A percentile compares a stretch with the other conserved stretches of the same genome.
These are phyloP conservation scores for Sebastes paucispinis DNA, from an alignment of 2,797 vertebrate species.

Conservation along the genomic window DNA sequence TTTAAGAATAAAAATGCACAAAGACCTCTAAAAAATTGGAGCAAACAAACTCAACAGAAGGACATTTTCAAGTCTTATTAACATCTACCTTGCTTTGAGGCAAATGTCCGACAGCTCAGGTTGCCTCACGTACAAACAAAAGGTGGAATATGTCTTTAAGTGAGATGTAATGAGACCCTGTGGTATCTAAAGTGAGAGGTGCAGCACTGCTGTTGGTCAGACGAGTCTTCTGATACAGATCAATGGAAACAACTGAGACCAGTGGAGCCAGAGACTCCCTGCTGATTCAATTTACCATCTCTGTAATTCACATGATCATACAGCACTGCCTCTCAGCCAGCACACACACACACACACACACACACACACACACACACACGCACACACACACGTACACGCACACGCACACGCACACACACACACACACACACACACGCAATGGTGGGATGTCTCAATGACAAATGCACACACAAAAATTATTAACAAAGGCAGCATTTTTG, in stretches of 20 bases:
- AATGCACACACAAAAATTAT: background rate
- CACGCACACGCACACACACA: constrained; percentile 7
- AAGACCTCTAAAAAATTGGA: background rate
- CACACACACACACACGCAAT: constrained; percentile 11
- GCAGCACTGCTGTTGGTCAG: constrained; percentile 28
- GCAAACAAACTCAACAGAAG: background rate
- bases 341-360: constrained; percentile 32
- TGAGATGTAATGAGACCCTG: constrained; percentile 25
- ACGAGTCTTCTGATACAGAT: constrained; percentile 71
- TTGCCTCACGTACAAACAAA: background rate
- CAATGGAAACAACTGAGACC: constrained; percentile 73
- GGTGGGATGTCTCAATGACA: background rate
- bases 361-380: constrained; percentile 6
- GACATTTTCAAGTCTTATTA: background rate
- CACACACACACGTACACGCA: background rate
- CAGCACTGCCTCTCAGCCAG: constrained; percentile 11
- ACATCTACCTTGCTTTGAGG: background rate
- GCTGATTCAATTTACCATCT: constrained; percentile 77
- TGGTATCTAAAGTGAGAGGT: constrained; percentile 30
- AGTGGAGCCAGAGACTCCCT: constrained; percentile 76
- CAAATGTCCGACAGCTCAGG: background rate
- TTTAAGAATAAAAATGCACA: background rate
- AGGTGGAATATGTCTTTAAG: constrained; percentile 11
- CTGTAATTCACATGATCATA: constrained; percentile 64
- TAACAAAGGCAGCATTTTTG: background rate